These are phyloP conservation scores for Erythrocebus patas DNA, from an alignment of 2,113 vertebrate genomes.

Conservation along the genomic window DNA sequence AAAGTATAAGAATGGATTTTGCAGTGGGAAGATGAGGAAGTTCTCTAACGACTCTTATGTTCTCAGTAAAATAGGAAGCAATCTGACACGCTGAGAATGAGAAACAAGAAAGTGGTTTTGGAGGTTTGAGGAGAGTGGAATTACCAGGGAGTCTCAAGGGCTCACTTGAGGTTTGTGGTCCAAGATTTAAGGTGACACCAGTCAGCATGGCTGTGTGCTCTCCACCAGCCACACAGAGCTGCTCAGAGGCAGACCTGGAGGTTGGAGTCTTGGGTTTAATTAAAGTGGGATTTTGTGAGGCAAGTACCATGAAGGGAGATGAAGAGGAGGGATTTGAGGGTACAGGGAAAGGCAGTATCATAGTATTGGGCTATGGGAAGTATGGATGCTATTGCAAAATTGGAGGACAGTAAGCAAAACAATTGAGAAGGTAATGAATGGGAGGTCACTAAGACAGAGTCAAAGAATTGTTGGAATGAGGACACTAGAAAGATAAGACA, in stretches of 20 bases:
- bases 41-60: background rate
- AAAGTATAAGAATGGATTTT: background rate
- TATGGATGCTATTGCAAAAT: background rate
- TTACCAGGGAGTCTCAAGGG: conserved; percentile 32
- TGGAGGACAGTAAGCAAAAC: background rate
- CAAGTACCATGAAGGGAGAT: background rate
- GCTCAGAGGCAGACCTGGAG: background rate
- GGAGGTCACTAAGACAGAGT: background rate
- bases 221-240: background rate
- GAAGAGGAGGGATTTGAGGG: background rate
- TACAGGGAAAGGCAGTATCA: background rate
- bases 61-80: background rate
- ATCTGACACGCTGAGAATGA: background rate
- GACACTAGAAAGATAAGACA: background rate
- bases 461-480: background rate
- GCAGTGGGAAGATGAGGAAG: background rate
- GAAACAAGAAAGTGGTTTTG: conserved; percentile 51
- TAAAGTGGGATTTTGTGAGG: background rate
- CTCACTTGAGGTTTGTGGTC: conserved; percentile 70
- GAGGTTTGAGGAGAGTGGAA: background rate
- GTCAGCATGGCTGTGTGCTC: background rate
- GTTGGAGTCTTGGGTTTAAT: background rate
- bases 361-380: background rate
- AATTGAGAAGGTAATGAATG: background rate
- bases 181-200: conserved; percentile 22